Base-by-base conservation (phyloP, 2,888 invertebrate genomes). In the Hydrotaea cyrtoneurina region DNA sequence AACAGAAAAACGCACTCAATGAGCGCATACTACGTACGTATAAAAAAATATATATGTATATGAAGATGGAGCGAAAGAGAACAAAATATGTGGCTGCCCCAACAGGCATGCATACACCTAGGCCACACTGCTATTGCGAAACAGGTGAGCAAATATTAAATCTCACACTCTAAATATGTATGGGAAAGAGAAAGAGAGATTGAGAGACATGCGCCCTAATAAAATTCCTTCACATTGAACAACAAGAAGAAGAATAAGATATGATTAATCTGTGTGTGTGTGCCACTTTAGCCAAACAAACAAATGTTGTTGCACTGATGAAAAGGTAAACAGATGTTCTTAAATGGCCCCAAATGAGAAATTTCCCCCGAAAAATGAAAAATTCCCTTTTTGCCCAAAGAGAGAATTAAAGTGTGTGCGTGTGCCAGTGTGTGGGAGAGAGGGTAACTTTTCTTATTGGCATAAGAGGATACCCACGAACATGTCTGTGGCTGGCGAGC, bases 401-500 rank as follows among this genome's bases (percentile, higher is more conserved):
- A 26, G 26, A 26, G 11, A 19, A 15, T 23, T 23, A 26, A 23
- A 26, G 59, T 21, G 69, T 21, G 62, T 8, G 62, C n/a, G 26
- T 13, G 59, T 13, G 13, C 59, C 31, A 31, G 26, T 62, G 15
- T 15, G 62, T 31, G 62, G 7, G 62, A 15, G 31, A 31, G 62
- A 62, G 62, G 31, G 62, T 36, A 31, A 26, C 21, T 4, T 55
- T 55, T 8, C 19, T 62, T 36, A 17, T 19, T 69, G 69, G 13
- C 23, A 69, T 43, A 73, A 79, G 81, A 77, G 82, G 85, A 82
- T 62, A 71, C 53, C 36, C n/a, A n/a, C n/a, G n/a, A 57, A 55
- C 55, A 66, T 17, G 77, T 3, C 36, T 17, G 73, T 36, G 21
- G 17, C 0, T 26, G 71, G 55, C 36, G 26, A n/a, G 23, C 76